Percentiles rank a stretch among this genome's conserved stretches.
These are phyloP conservation scores for Drepana falcataria DNA, from an alignment of 2,888 invertebrate species.

Conservation along the genomic window DNA sequence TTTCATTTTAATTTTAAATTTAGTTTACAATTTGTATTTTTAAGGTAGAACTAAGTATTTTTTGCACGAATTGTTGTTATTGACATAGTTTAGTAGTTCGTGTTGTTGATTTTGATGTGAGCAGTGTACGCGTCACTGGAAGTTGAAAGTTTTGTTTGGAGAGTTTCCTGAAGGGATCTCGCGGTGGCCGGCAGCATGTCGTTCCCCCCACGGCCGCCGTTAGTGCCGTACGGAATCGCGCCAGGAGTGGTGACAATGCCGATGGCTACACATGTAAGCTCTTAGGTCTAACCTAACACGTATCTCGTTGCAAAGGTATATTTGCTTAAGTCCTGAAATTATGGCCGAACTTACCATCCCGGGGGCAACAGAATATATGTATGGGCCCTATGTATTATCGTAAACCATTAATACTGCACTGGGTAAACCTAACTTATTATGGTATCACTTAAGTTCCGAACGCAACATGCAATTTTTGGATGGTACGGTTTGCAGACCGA, in stretches of 20 bases:
- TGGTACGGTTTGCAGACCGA: too few relatives aligned
- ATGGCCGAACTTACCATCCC: too few relatives aligned
- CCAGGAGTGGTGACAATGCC: conserved; percentile 87
- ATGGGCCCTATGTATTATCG: too few relatives aligned
- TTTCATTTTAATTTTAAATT: background rate
- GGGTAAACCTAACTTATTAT: too few relatives aligned
- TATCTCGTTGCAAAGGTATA: too few relatives aligned
- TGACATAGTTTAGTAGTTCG: background rate
- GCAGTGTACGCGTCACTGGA: conserved; percentile 33
- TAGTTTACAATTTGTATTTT: background rate
- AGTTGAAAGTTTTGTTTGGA: conserved; percentile 11
- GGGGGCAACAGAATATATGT: too few relatives aligned
- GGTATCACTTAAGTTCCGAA: too few relatives aligned
- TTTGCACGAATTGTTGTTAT: background rate
- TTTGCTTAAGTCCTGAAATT: too few relatives aligned
- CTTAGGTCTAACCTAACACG: conserved; percentile 17
- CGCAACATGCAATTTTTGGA: too few relatives aligned
- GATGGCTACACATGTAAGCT: conserved; percentile 85
- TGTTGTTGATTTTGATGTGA: background rate
- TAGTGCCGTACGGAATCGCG: conserved; percentile 86
- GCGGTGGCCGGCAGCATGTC: conserved; percentile 81
- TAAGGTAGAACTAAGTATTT: background rate
- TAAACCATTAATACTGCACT: too few relatives aligned
- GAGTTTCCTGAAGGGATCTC: conserved; percentile 14
- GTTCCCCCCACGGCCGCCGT: conserved; percentile 91